Evolutionary conservation across 2,888 invertebrate species (phyloP), one percentile per base, ranked within the genome.

Genomic region (Cryptocheilus praepositus): DNA sequence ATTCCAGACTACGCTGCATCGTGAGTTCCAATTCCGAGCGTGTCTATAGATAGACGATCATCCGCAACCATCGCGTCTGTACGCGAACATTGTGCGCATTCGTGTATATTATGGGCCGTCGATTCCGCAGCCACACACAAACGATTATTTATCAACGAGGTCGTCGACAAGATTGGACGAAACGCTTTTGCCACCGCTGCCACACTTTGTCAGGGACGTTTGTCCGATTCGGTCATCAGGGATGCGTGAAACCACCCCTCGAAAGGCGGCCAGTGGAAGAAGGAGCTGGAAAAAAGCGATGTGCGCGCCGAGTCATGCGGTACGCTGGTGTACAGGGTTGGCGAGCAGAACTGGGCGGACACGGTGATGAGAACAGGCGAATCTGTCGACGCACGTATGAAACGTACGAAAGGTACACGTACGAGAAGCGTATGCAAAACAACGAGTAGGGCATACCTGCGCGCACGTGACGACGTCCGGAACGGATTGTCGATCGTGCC

Each of bases 101-200:
- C 13, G 36, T 7, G 36, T 36, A 53, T 66, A 52, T n/a, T 66
- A 66, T 68, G 61, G 64, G 28, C 21, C 72, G 68, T 70, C 64
- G 70, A 78, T 77, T 77, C 25, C 57, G 18, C 44, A 11, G 36
- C 36, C 36, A 7, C 36, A 36, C 8, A 59, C 70, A 56, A 43
- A 13, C 68, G 65, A 79, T 70, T 67, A 69, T 75, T 78, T 75
- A 64, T 74, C 67, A 70, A 58, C 62, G 73, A 49, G 54, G 62
- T 70, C 65, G 61, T 16, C 63, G 63, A 74, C 63, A 56, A 61
- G 63, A 68, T 43, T 18, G 28, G 19, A 3, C 49, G 69, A 69
- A 69, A 36, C 13, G 11, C 36, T 73, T 66, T 19, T 49, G 7
- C 49, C 49, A 69, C 58, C 61, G 36, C 3, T 36, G 8, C 36